These are phyloP conservation scores for Rhingia rostrata DNA, from an alignment of 2,888 invertebrate genomes.

Conservation along the genomic window DNA sequence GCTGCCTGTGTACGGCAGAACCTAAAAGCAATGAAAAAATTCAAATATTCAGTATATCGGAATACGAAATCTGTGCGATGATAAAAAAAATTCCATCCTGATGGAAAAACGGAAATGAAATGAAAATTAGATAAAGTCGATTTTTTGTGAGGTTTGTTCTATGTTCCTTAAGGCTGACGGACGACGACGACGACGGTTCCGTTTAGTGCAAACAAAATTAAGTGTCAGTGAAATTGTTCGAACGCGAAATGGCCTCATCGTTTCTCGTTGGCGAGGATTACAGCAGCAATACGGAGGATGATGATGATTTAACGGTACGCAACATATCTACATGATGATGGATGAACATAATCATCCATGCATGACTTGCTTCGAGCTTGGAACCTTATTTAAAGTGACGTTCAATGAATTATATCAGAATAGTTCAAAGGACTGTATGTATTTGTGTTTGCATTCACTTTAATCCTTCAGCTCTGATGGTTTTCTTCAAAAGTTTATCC, in stretches of 20 bases:
- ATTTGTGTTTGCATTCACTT: slow-evolving; percentile 3
- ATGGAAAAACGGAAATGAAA: neutral
- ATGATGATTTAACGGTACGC: slow-evolving; percentile 68
- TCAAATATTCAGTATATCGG: slow-evolving; percentile 13
- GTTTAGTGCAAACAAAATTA: slow-evolving; percentile 34
- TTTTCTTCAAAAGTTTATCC: neutral
- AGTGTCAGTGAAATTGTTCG: slow-evolving; percentile 56
- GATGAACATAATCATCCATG: neutral
- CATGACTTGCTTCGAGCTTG: neutral
- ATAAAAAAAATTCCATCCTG: neutral
- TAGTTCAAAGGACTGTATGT: slow-evolving; percentile 8
- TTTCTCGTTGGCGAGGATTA: slow-evolving; percentile 68
- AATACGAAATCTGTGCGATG: neutral
- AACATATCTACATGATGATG: neutral
- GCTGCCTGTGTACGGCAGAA: slow-evolving; percentile 1
- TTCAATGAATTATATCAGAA: slow-evolving; percentile 49
- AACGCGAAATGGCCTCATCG: slow-evolving; percentile 64
- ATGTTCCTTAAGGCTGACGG: slow-evolving; percentile 29
- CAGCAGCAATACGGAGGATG: slow-evolving; percentile 70
- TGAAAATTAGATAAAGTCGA: slow-evolving; percentile 30
- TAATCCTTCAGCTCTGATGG: neutral
- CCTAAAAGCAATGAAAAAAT: slow-evolving; percentile 25
- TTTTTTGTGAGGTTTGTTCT: neutral
- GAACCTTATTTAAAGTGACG: slow-evolving; percentile 36
- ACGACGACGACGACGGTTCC: neutral